phyloP scores from a whole-genome alignment of 2,797 vertebrate species.

The Ambastaia sidthimunki region DNA sequence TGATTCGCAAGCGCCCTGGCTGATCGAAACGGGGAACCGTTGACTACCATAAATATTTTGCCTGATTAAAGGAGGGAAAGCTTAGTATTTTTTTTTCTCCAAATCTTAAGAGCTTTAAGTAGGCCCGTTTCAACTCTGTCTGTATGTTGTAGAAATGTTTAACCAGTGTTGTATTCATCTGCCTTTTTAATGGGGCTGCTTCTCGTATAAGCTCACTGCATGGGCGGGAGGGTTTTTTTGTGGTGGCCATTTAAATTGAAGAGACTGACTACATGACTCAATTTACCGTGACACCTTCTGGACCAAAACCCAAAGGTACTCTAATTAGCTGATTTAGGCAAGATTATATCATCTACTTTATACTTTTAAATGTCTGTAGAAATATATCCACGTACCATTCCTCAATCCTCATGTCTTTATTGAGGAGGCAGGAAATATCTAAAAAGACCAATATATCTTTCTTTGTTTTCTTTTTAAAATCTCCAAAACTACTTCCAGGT shows the following conservation, averaged over 20 bases:
- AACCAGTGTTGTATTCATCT: conserved; percentile 36
- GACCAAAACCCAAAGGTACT: conserved; percentile 56
- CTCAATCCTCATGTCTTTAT: background rate
- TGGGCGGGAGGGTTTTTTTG: conserved; percentile 1
- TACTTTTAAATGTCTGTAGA: conserved; percentile 49
- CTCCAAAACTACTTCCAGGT: conserved; percentile 30
- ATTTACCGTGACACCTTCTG: conserved; percentile 32
- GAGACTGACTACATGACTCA: background rate
- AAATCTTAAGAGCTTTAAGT: conserved; percentile 39
- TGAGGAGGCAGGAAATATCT: conserved; percentile 17
- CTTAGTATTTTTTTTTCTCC: background rate
- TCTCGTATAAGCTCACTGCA: conserved; percentile 21
- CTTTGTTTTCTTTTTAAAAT: conserved; percentile 34
- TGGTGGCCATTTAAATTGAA: conserved; percentile 17
- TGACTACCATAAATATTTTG: background rate
- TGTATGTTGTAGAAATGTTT: conserved; percentile 42
- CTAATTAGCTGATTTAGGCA: conserved; percentile 9
- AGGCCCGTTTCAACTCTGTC: conserved; percentile 14
- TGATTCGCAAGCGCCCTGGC: background rate
- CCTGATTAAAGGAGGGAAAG: conserved; percentile 4
- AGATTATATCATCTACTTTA: conserved; percentile 32
- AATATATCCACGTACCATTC: conserved; percentile 18
- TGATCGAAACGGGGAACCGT: background rate
- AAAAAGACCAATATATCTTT: conserved; percentile 26
- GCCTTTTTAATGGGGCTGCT: conserved; percentile 32